These are phyloP conservation scores for Lemur catta DNA, from an alignment of 2,797 vertebrate species.

Conservation along the genomic window DNA sequence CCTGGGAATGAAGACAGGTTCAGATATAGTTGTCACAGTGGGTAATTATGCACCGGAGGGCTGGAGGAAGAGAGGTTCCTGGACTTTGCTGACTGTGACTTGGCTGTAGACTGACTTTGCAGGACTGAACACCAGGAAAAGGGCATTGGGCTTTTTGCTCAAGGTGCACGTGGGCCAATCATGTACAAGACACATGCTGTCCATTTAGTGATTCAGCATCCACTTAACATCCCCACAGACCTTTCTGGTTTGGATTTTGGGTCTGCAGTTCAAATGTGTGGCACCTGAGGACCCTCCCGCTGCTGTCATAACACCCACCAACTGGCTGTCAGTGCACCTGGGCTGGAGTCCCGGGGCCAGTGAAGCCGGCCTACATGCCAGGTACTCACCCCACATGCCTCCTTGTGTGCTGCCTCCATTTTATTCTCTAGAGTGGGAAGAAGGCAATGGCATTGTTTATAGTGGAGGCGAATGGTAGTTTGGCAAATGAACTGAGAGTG, in stretches of 20 bases:
- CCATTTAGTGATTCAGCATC: background rate
- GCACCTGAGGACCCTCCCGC: background rate
- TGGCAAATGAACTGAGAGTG: background rate
- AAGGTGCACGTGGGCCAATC: background rate
- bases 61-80: background rate
- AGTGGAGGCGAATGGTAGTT: background rate
- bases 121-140: background rate
- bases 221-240: background rate
- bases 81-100: background rate
- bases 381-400: background rate
- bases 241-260: background rate
- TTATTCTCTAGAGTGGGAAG: background rate
- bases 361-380: background rate
- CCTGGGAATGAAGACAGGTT: background rate
- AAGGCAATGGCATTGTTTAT: background rate
- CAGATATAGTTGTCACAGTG: background rate
- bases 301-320: background rate
- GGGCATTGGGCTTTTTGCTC: background rate
- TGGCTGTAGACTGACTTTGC: background rate
- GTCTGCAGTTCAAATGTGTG: background rate
- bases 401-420: background rate
- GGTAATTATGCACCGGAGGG: background rate
- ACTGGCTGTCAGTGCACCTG: background rate
- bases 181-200: rapidly evolving
- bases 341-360: background rate